Conservation (phyloP, 2,888 invertebrate species). For the Ophion slaviceki region DNA sequence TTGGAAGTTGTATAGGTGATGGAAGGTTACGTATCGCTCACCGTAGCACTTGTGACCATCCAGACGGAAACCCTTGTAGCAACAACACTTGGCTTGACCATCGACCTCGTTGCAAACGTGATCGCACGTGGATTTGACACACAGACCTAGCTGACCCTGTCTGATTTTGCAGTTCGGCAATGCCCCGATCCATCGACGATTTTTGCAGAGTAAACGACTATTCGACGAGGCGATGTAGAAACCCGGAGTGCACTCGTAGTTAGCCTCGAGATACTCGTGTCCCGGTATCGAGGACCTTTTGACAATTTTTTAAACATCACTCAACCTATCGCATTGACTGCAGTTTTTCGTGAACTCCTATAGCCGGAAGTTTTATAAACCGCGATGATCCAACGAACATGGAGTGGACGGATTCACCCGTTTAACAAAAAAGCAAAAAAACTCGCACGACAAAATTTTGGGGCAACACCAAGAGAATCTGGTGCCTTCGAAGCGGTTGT, state of each 20-base stretch:
- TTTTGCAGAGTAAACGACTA: slow-evolving; percentile 77
- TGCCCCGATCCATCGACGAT: slow-evolving; percentile 80
- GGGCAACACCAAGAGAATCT: no score
- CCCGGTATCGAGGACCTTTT: slow-evolving; percentile 80
- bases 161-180: slow-evolving; percentile 78
- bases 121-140: slow-evolving; percentile 79
- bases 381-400: no score
- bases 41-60: slow-evolving; percentile 78
- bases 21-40: slow-evolving; percentile 65
- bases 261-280: slow-evolving; percentile 81
- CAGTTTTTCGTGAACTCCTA: not conserved
- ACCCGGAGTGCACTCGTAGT: slow-evolving; percentile 80
- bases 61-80: slow-evolving; percentile 79
- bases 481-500: no score
- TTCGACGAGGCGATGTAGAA: slow-evolving; percentile 74
- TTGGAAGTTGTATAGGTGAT: slow-evolving; percentile 28
- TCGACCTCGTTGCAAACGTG: slow-evolving; percentile 80
- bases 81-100: slow-evolving; percentile 78
- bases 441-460: no score
- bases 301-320: slow-evolving; percentile 16
- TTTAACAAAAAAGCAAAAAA: no score
- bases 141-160: slow-evolving; percentile 70
- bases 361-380: no score
- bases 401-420: no score
- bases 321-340: not conserved